Evolutionary conservation across 2,113 vertebrate genomes (phyloP).

Genomic region (Brachypodius melanocephalos): DNA sequence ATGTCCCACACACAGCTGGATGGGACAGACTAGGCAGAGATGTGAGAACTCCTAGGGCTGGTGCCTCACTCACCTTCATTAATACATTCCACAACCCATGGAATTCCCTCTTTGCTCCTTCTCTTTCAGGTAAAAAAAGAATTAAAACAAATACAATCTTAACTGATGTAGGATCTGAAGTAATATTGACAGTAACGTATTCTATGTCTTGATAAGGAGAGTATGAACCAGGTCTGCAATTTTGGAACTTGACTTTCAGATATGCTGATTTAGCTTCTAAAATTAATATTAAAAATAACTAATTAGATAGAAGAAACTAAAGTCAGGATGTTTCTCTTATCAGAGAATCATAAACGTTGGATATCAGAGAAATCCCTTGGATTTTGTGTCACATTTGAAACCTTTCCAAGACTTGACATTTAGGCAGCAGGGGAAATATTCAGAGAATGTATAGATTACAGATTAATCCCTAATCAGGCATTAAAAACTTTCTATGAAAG

Average conservation of each 20-base stretch:
- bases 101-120: neutral
- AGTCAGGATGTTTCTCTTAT: neutral
- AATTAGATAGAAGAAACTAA: neutral
- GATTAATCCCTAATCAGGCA: neutral
- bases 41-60: neutral
- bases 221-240: neutral
- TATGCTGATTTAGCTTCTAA: neutral
- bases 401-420: neutral
- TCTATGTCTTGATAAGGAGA: neutral
- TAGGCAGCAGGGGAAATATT: neutral
- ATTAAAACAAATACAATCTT: neutral
- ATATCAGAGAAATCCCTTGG: neutral
- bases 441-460: neutral
- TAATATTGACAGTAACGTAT: neutral
- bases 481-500: neutral
- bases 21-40: neutral
- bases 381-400: neutral
- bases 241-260: neutral
- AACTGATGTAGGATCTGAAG: neutral
- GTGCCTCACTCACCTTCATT: neutral
- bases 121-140: neutral
- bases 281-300: neutral
- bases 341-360: neutral
- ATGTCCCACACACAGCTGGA: neutral
- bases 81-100: neutral